Evolutionary conservation across 2,888 invertebrate species (phyloP).

Genomic region (Aphodius sticticus): DNA sequence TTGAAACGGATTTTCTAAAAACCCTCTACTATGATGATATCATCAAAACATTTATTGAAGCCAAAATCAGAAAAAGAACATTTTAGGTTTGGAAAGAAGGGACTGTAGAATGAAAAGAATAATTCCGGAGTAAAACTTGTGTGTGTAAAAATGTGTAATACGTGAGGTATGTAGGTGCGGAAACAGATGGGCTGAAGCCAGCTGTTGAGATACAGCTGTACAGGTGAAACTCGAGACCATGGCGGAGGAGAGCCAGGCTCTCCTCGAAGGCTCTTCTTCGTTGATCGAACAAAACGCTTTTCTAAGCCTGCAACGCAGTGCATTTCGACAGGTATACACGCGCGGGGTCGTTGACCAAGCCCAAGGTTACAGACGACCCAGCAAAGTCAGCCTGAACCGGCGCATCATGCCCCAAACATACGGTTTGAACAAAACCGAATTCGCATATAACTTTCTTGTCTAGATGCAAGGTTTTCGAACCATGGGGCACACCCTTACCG

Average conservation of each 20-base stretch:
- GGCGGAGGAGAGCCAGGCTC: constrained; percentile 35
- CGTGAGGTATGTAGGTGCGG: constrained; percentile 47
- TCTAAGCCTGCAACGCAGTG: constrained; percentile 40
- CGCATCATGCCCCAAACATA: constrained; percentile 29
- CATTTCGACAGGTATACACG: constrained; percentile 49
- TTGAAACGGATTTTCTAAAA: no score
- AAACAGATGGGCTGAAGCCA: constrained; percentile 57
- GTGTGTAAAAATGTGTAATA: no score
- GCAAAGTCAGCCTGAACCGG: not conserved
- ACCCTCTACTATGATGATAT: no score
- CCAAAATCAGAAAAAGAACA: no score
- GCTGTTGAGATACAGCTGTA: constrained; percentile 49
- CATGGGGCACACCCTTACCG: not conserved
- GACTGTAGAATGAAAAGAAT: no score
- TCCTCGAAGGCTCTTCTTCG: constrained; percentile 36
- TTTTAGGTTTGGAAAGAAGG: no score
- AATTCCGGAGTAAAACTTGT: no score
- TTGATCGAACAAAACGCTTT: constrained; percentile 40
- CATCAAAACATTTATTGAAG: no score
- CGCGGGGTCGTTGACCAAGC: constrained; percentile 49
- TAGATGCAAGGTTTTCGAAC: not conserved
- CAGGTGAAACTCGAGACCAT: constrained; percentile 37
- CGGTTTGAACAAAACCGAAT: constrained; percentile 6
- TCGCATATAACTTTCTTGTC: constrained; percentile 17
- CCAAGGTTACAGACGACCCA: constrained; percentile 48